These are phyloP conservation scores for Temnothorax rugatulus DNA, from an alignment of 2,888 invertebrate genomes.

Conservation along the genomic window DNA sequence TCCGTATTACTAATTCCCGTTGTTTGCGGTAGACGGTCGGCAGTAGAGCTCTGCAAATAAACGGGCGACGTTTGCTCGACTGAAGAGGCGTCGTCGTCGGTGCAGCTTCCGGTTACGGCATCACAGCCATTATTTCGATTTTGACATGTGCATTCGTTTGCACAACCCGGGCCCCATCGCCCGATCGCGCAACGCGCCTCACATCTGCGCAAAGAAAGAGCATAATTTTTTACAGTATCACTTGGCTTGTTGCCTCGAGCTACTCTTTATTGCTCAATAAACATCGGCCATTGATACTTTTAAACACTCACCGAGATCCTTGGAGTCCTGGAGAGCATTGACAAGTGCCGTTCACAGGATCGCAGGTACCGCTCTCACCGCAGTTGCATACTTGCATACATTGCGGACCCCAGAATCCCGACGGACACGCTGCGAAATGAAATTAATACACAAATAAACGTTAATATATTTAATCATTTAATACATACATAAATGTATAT, in stretches of 20 bases:
- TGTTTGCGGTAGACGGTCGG: slow-evolving; percentile 27
- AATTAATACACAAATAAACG: neutral
- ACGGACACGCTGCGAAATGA: slow-evolving; percentile 88
- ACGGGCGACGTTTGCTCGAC: slow-evolving; percentile 12
- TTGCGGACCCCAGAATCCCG: slow-evolving; percentile 91
- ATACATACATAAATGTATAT: neutral
- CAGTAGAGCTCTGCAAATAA: slow-evolving; percentile 19
- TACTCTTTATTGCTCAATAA: neutral
- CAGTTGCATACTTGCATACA: slow-evolving; percentile 91
- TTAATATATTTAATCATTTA: neutral
- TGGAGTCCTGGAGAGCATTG: slow-evolving; percentile 90
- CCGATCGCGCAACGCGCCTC: slow-evolving; percentile 88
- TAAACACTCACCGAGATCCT: slow-evolving; percentile 89
- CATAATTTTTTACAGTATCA: slow-evolving; percentile 5
- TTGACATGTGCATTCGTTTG: slow-evolving; percentile 88
- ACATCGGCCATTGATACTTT: neutral
- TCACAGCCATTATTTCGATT: slow-evolving; percentile 83
- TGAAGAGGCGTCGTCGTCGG: slow-evolving; percentile 26
- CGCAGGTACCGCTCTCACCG: slow-evolving; percentile 88
- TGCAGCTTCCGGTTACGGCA: slow-evolving; percentile 89
- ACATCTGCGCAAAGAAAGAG: slow-evolving; percentile 75
- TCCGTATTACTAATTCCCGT: slow-evolving; percentile 22
- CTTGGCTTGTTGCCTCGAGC: neutral
- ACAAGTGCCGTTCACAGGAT: slow-evolving; percentile 89
- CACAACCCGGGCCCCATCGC: slow-evolving; percentile 92